Base-by-base conservation (phyloP, 2,888 invertebrate genomes). In the Timema podura region DNA sequence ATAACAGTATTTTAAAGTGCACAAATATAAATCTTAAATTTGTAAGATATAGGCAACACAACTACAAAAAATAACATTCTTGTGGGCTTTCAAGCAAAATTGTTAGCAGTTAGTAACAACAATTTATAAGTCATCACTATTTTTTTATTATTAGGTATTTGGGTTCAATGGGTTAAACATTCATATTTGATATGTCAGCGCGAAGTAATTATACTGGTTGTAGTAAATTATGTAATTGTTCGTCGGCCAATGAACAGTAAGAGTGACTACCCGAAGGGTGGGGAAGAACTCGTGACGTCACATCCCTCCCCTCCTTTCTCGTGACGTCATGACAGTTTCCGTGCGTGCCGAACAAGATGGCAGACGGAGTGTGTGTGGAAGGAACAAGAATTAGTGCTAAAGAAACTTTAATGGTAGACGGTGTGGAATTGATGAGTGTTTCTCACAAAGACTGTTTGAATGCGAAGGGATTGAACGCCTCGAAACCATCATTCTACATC, bases 271-370 rank as follows among this genome's bases (percentile, higher is more conserved):
- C 48, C 67, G 48, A 44, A 65, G 67, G 54, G 69, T 64, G 68
- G 64, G 61, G 59, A 65, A 65, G 65, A 54, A 69, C 54, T 15
- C 49, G 73, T 73, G 73, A 73, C 73, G 73, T 73, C 73, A 73
- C 66, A 48, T 48, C 66, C 66, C 48, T 64, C 65, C 66, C 59
- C 68, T 72, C 65, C 61, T 46, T 47, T 44, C 13, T 10, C 46
- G 66, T 67, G 73, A 70, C 73, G 73, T 73, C 70, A 73, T 65
- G 47, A 47, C 70, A 68, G 57, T 67, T 73, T 82, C 85, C 86
- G 87, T 85, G 87, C 85, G 87, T 87, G 87, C 86, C 76, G 77
- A 77, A 76, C 89, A 90, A 90, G 88, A 91, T 90, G 91, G 91
- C 90, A 89, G 91, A 90, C 88, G 88, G 88, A 87, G 86, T 87